phyloP scores from a whole-genome alignment of 2,113 vertebrate species.

The Dipodomys spectabilis region DNA sequence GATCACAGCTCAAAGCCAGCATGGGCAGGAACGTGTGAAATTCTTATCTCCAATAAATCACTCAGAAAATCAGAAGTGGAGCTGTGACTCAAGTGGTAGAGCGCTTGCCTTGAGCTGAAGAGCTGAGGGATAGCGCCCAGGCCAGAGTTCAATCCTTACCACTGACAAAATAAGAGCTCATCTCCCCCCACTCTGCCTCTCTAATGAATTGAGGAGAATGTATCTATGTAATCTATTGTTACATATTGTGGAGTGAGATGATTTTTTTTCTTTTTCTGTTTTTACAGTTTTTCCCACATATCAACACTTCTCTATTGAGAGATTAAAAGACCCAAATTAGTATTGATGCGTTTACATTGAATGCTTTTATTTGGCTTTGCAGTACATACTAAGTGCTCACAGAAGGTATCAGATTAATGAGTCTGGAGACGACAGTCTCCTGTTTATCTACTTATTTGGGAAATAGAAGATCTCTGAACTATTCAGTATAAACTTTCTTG shows the following conservation, averaged over 20 bases:
- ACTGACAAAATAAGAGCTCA: no score
- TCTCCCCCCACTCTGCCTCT: no score
- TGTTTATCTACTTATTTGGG: conserved; percentile 79
- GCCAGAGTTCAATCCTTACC: no score
- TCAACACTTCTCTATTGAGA: conserved; percentile 70
- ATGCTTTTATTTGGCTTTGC: conserved; percentile 63
- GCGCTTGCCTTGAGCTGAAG: no score
- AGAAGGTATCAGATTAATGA: conserved; percentile 73
- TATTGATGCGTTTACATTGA: conserved; percentile 70
- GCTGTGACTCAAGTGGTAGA: no score
- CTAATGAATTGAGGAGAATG: no score
- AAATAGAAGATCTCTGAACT: conserved; percentile 64
- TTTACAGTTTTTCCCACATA: conserved; percentile 29
- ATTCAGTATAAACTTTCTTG: conserved; percentile 61
- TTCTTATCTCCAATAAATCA: no score
- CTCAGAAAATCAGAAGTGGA: no score
- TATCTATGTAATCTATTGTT: neutral
- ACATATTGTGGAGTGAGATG: conserved; percentile 5
- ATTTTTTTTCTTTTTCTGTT: conserved; percentile 57
- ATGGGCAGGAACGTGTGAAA: no score
- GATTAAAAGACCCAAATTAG: conserved; percentile 67
- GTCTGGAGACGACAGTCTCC: conserved; percentile 73
- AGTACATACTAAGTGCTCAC: conserved; percentile 40
- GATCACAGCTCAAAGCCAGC: no score
- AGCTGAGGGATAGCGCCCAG: no score